These are phyloP conservation scores for Drosophila jambulina DNA, from an alignment of 1,140 invertebrate genomes.

Conservation along the genomic window DNA sequence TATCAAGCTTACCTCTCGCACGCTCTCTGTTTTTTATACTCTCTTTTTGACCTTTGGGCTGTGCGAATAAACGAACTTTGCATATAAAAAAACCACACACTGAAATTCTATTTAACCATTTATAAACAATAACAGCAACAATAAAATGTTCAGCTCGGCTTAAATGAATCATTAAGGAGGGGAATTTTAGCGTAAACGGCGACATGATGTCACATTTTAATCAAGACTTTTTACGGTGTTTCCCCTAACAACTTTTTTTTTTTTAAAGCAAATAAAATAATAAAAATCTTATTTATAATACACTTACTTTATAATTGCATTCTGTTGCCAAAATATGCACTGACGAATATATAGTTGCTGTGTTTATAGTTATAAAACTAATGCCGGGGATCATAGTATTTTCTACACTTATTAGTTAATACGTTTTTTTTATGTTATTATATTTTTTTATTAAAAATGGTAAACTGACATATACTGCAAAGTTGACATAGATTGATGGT, in stretches of 20 bases:
- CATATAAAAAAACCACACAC: slow-evolving; percentile 39
- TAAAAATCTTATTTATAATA: neutral
- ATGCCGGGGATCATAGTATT: neutral
- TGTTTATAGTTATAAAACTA: neutral
- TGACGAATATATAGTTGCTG: neutral
- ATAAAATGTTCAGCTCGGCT: slow-evolving; percentile 63
- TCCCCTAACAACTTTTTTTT: slow-evolving; percentile 14
- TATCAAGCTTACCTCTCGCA: slow-evolving; percentile 23
- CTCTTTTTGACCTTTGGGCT: slow-evolving; percentile 34
- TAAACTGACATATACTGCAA: neutral
- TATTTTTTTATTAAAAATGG: neutral
- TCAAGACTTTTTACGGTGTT: neutral
- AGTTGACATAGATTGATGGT: neutral
- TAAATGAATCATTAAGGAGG: slow-evolving; percentile 14
- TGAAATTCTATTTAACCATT: slow-evolving; percentile 60
- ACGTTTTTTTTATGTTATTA: neutral
- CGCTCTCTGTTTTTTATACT: neutral
- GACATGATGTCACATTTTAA: slow-evolving; percentile 25
- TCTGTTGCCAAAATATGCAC: slow-evolving; percentile 4
- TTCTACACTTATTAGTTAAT: neutral
- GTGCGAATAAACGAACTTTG: slow-evolving; percentile 19
- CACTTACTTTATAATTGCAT: neutral
- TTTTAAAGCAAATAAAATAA: neutral
- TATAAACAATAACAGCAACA: slow-evolving; percentile 59
- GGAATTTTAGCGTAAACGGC: slow-evolving; percentile 6